phyloP scores from a whole-genome alignment of 1,140 invertebrate species.

The Drosophila setifemur region DNA sequence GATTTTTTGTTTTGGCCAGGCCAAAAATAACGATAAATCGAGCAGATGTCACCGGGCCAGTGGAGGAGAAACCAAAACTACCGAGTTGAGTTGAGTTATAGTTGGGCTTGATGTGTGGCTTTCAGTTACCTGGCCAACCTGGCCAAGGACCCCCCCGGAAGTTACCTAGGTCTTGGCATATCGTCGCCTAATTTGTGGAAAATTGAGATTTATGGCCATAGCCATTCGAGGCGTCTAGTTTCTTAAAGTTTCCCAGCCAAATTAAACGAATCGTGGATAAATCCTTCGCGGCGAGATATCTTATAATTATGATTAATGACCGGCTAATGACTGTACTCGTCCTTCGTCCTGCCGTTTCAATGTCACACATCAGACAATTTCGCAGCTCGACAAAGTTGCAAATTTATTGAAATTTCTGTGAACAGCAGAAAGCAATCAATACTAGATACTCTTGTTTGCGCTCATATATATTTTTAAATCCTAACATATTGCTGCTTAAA shows the following conservation, averaged over 20 bases:
- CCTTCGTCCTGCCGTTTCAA: slow-evolving; percentile 12
- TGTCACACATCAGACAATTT: slow-evolving; percentile 45
- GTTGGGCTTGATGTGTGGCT: slow-evolving; percentile 69
- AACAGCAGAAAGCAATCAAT: slow-evolving; percentile 38
- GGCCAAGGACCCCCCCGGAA: no score
- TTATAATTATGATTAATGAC: slow-evolving; percentile 73
- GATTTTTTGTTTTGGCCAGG: slow-evolving; percentile 65
- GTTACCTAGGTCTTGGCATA: slow-evolving; percentile 46
- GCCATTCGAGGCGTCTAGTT: slow-evolving; percentile 12
- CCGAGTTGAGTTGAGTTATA: slow-evolving; percentile 69
- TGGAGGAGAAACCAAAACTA: slow-evolving; percentile 23
- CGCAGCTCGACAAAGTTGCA: slow-evolving; percentile 7
- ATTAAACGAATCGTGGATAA: slow-evolving; percentile 21
- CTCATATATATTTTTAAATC: slow-evolving; percentile 53
- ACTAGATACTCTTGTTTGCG: background rate
- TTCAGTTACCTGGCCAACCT: slow-evolving; percentile 48
- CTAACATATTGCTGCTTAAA: slow-evolving; percentile 66
- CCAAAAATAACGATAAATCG: slow-evolving; percentile 78
- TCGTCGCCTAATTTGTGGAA: slow-evolving; percentile 75
- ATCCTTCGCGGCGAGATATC: background rate
- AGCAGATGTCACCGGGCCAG: slow-evolving; percentile 66
- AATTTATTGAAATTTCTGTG: slow-evolving; percentile 32
- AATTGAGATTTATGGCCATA: slow-evolving; percentile 77
- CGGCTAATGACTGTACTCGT: slow-evolving; percentile 49
- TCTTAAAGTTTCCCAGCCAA: slow-evolving; percentile 38